Base-by-base conservation (phyloP, 1,140 invertebrate genomes). In the Druon quercuslanigerum region DNA sequence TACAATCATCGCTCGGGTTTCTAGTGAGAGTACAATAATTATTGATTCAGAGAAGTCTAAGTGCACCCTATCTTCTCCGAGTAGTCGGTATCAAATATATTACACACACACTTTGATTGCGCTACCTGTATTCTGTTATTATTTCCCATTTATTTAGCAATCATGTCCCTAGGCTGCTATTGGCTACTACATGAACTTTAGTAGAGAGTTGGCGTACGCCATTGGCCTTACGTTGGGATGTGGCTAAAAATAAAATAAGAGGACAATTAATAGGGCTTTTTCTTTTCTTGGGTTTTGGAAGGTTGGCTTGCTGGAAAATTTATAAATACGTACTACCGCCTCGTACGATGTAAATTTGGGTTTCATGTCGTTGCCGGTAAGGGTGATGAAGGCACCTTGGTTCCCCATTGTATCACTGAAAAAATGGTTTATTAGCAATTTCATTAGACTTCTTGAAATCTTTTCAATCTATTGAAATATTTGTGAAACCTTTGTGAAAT, bases 391-490 rank as follows among this genome's bases (percentile, higher is more conserved):
- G 85, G 99, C 98, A 88, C 98, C 99, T 92, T 96, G 96, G 92
- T 99, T 99, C 85, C 97, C 98, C 96, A 99, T 99, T 70, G 97
- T 97, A 95, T 99, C 99, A 95, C 98, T 98, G 90, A 72, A 94
- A 83, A 79, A 75, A 71, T 50, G 71, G 66, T 78, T 75, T n/a
- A 70, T 46, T 46, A 9, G 9, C 40, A 46, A 8, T 46, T 46
- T 9, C 25, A 33, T 33, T 33, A 33, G 25, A 0, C 25, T 33
- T 3, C 25, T 3, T 33, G 25, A 33, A 46, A 46, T 9, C 40
- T 46, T 46, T 46, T 40, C 3, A 25, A 3, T 25, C 40, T 7
- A 1, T 40, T 40, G 1, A 40, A 40, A 5, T 40, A 9, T 40
- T 9, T 9, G 40, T 46, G 7, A 46, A 11, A 11, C 11, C 9